Evolutionary conservation across 2,888 invertebrate species (phyloP).

Genomic region (Muscina levida): DNA sequence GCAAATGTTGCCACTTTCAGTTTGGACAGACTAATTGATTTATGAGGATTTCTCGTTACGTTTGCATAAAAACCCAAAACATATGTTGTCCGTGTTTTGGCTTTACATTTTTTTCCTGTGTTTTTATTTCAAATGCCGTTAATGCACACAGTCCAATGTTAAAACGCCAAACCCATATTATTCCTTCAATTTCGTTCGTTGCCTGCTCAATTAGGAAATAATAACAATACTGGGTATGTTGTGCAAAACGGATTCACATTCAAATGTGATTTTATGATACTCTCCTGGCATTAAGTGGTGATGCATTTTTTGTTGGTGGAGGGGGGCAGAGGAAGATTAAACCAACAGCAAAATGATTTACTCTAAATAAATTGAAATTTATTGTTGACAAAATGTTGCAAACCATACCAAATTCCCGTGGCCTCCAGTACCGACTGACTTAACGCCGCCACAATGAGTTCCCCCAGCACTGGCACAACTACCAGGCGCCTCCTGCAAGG

Average conservation of each 20-base stretch:
- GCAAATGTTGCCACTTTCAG: slow-evolving; percentile 65
- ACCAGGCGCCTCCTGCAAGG: background rate
- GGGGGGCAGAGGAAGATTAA: slow-evolving; percentile 11
- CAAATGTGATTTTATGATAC: slow-evolving; percentile 6
- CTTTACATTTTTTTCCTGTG: slow-evolving; percentile 9
- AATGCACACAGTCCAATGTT: too few species aligned
- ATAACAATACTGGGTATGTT: slow-evolving; percentile 8
- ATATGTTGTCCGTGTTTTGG: slow-evolving; percentile 52
- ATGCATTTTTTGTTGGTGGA: slow-evolving; percentile 37
- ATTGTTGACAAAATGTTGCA: slow-evolving; percentile 70
- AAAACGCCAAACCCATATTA: slow-evolving; percentile 5
- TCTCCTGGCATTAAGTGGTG: slow-evolving; percentile 43
- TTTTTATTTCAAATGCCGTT: slow-evolving; percentile 29
- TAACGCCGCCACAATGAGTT: background rate
- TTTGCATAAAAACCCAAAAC: slow-evolving; percentile 60
- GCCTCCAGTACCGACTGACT: background rate
- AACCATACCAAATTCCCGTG: slow-evolving; percentile 46
- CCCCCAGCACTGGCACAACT: background rate
- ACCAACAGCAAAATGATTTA: slow-evolving; percentile 75
- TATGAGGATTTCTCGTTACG: slow-evolving; percentile 65
- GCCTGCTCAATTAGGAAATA: slow-evolving; percentile 45
- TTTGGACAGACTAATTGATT: slow-evolving; percentile 62
- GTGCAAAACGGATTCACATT: background rate
- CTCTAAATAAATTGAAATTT: slow-evolving; percentile 79
- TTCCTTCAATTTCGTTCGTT: slow-evolving; percentile 32